phyloP scores from a whole-genome alignment of 2,888 invertebrate species.

The Lamproptera curius region DNA sequence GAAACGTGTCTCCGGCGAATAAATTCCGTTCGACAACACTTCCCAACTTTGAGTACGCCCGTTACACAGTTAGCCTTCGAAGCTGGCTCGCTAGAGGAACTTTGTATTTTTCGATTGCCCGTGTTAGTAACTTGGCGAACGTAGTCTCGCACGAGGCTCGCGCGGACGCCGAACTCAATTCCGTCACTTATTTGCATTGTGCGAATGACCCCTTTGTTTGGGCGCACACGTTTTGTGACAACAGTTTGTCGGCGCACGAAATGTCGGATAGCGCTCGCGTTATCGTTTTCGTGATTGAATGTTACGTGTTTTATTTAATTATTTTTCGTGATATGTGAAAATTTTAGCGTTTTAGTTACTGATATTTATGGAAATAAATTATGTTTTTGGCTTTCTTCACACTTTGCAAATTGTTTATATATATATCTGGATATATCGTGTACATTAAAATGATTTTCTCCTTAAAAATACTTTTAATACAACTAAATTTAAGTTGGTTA shows the following conservation, averaged over 20 bases:
- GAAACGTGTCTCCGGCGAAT: slow-evolving; percentile 53
- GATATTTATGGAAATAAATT: too few species aligned
- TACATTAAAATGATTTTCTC: too few species aligned
- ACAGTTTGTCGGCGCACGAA: neutral
- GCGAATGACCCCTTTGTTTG: slow-evolving; percentile 15
- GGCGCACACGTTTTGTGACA: slow-evolving; percentile 8
- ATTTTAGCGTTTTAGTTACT: too few species aligned
- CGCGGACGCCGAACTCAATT: slow-evolving; percentile 58
- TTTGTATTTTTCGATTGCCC: slow-evolving; percentile 74
- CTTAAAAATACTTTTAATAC: too few species aligned
- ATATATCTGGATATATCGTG: too few species aligned
- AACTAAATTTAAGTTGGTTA: too few species aligned
- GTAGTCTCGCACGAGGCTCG: slow-evolving; percentile 61
- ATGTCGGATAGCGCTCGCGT: neutral
- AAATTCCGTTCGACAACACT: slow-evolving; percentile 55
- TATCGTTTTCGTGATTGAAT: too few species aligned
- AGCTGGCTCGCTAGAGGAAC: slow-evolving; percentile 47
- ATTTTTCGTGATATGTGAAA: too few species aligned
- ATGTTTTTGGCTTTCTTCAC: too few species aligned
- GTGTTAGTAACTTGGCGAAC: slow-evolving; percentile 69
- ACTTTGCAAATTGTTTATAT: too few species aligned
- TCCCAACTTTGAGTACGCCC: slow-evolving; percentile 67
- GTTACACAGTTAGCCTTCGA: slow-evolving; percentile 67
- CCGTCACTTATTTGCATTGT: slow-evolving; percentile 57
- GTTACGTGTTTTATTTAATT: too few species aligned